Evolutionary conservation across 2,113 vertebrate genomes (phyloP), one percentile per base, ranked within the genome.

Genomic region (Cebidichthys violaceus): DNA sequence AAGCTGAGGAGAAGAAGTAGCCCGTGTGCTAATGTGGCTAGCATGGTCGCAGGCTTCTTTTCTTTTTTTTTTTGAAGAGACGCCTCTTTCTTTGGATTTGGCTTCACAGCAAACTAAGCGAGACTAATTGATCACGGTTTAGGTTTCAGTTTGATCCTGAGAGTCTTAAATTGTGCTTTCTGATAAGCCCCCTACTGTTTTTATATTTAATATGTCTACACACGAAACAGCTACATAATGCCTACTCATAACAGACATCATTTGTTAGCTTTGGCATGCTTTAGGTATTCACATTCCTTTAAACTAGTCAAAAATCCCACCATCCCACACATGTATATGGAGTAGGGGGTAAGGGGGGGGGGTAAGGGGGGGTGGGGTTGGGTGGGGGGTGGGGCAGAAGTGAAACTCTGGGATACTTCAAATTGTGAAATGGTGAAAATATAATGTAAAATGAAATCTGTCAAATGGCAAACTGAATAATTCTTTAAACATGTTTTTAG

Each of bases 161-260:
- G 88, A 95, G 95, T 94, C 90, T 93, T 91, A 88, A 92, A 94
- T 95, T 95, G 94, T 95, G 94, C 94, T 95, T 95, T 95, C 95
- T 84, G 79, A 78, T 78, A 78, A 88, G 85, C 70, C 75, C 70
- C 61, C 60, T 81, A 57, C 47, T 70, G 71, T 72, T 41, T 72
- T 39, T 59, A 27, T 45, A 86, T 70, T 37, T 35, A 71, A 70
- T 66, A 84, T 76, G 70, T 75, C 29, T 78, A 85, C 33, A 82
- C 82, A 86, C 75, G 60, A 85, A 83, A 87, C 68, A 88, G 61
- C 80, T 62, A 65, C 1, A 17, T 55, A 83, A 77, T 72, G 33
- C 50, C 77, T 77, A 70, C 39, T 79, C 74, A 78, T 52, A 50
- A 79, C 72, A 85, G 11, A 69, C 59, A 68, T 65, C 84, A 82